A percentile compares a stretch with the other conserved stretches of the same genome.
phyloP scores from a whole-genome alignment of 2,797 vertebrate species.

The Bryconaethiops microstoma region DNA sequence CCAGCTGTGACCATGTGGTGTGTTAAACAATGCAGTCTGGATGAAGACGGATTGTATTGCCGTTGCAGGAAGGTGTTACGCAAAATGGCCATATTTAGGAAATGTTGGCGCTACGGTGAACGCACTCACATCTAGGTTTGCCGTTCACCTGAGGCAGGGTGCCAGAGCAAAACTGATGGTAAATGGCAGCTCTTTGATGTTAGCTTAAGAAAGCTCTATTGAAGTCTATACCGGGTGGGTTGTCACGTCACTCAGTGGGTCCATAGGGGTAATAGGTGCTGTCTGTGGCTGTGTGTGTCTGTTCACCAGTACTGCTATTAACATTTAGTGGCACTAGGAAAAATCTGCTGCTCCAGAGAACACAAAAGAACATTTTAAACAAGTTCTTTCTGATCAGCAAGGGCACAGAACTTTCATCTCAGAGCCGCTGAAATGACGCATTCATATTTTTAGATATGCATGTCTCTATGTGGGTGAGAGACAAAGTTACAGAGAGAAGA shows the following conservation, averaged over 20 bases:
- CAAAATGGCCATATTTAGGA: constrained; percentile 13
- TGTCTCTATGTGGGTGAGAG: neutral
- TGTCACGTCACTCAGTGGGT: constrained; percentile 25
- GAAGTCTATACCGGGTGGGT: constrained; percentile 35
- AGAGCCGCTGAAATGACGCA: neutral
- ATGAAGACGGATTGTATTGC: neutral
- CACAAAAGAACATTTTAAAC: neutral
- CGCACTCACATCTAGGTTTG: neutral
- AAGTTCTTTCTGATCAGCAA: neutral
- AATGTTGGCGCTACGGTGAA: neutral
- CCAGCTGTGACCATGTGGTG: constrained; percentile 5
- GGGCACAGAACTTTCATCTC: neutral
- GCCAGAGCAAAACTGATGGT: constrained; percentile 21
- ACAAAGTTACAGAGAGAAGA: neutral
- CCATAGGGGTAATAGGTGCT: neutral
- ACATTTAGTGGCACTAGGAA: neutral
- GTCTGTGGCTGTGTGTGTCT: neutral
- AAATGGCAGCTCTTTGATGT: constrained; percentile 58
- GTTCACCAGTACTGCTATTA: neutral
- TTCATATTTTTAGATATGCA: neutral
- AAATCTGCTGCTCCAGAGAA: neutral
- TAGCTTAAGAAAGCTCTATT: constrained; percentile 33
- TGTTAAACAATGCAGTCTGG: neutral
- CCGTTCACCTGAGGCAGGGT: constrained; percentile 1
- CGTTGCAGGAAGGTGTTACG: neutral